Percentiles rank a stretch among this genome's conserved stretches.
Evolutionary conservation across 2,113 vertebrate species (phyloP).

Genomic region (Oplegnathus fasciatus): DNA sequence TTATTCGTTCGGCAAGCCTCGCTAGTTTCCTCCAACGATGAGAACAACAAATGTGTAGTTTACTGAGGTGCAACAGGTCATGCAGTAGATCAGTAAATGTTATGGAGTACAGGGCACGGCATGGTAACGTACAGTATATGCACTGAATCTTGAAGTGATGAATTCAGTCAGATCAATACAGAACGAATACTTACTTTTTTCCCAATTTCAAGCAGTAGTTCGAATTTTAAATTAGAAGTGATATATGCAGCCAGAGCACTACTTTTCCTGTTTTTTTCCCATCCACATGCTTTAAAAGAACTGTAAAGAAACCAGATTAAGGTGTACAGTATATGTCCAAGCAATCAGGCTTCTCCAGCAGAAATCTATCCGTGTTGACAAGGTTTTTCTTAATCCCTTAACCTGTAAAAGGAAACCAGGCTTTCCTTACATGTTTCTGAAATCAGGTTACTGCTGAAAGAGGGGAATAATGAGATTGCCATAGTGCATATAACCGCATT

Average conservation of each 20-base stretch:
- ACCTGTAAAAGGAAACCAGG: slow-evolving; percentile 39
- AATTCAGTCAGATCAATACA: not conserved
- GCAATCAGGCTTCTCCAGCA: slow-evolving; percentile 4
- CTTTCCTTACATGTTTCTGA: slow-evolving; percentile 16
- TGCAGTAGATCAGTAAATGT: not conserved
- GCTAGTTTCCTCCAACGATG: not conserved
- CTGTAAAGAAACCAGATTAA: slow-evolving; percentile 1
- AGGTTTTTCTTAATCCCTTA: slow-evolving; percentile 40
- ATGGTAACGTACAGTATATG: not conserved
- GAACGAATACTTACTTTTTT: not conserved
- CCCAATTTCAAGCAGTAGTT: not conserved
- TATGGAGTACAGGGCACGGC: not conserved
- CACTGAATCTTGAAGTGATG: not conserved
- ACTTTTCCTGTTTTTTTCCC: no score
- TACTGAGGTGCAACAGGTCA: not conserved
- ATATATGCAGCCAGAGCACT: not conserved
- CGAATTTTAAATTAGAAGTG: not conserved
- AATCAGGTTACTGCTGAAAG: slow-evolving; percentile 42
- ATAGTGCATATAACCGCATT: slow-evolving; percentile 19
- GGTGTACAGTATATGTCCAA: not conserved
- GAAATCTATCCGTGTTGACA: not conserved
- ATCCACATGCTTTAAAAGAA: not conserved
- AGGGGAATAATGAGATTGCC: slow-evolving; percentile 46
- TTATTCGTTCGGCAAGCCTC: not conserved
- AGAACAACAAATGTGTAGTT: not conserved